Conservation (phyloP, 2,888 invertebrate genomes). For the Trachelus troglodyta region DNA sequence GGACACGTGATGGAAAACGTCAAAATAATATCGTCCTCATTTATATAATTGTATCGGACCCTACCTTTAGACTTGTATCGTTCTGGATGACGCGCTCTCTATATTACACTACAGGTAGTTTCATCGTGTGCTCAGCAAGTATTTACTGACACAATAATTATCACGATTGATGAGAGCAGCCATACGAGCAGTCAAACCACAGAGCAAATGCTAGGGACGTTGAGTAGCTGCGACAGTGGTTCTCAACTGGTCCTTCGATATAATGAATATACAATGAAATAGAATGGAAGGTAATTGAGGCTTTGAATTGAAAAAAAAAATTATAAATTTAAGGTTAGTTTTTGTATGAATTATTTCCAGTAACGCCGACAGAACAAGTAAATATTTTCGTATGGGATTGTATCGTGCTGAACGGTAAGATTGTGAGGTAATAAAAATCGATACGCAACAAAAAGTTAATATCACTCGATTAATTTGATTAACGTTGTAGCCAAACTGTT, state of each 20-base stretch:
- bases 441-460: neutral
- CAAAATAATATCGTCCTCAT: conserved; percentile 19
- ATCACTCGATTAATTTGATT: conserved; percentile 16
- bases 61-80: neutral
- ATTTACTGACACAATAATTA: conserved; percentile 64
- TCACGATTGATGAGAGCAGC: conserved; percentile 57
- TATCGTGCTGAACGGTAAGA: neutral
- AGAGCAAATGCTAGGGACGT: conserved; percentile 57
- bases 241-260: conserved; percentile 1
- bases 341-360: neutral
- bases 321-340: neutral
- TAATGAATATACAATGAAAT: neutral
- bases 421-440: neutral
- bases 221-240: conserved; percentile 32
- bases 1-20: conserved; percentile 1
- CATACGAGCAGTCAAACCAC: conserved; percentile 59
- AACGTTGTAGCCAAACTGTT: conserved; percentile 17
- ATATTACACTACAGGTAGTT: neutral
- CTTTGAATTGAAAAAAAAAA: neutral
- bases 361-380: neutral
- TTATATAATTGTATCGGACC: conserved; percentile 22
- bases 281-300: neutral
- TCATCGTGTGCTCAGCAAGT: conserved; percentile 27
- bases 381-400: neutral
- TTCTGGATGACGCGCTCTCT: neutral